These are phyloP conservation scores for Atopsyche davidsoni DNA, from an alignment of 1,140 invertebrate genomes.

Conservation along the genomic window DNA sequence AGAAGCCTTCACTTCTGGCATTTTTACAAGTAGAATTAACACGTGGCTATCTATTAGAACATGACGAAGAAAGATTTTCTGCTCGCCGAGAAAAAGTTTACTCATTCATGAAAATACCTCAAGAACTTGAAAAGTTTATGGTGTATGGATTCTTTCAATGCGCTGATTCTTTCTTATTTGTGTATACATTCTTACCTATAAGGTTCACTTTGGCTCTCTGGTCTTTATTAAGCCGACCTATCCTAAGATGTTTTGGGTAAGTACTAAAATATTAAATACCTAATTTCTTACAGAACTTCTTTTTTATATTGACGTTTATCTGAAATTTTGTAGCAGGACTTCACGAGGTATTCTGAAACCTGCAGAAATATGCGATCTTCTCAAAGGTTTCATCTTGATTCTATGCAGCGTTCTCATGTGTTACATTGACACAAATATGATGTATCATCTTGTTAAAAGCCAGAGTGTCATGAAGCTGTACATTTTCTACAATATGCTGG, in stretches of 20 bases:
- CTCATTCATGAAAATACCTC: conserved; percentile 93
- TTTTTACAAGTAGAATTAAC: conserved; percentile 86
- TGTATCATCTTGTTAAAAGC: conserved; percentile 98
- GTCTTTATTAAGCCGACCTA: conserved; percentile 65
- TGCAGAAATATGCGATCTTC: conserved; percentile 92
- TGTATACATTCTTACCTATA: conserved; percentile 95
- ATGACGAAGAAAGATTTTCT: conserved; percentile 90
- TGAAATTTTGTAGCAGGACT: conserved; percentile 16
- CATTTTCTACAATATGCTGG: conserved; percentile 99
- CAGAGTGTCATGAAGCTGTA: conserved; percentile 99
- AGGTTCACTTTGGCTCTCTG: conserved; percentile 82
- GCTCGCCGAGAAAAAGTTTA: conserved; percentile 94
- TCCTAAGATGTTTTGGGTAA: conserved; percentile 68
- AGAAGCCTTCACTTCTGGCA: conserved; percentile 54
- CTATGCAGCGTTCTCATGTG: conserved; percentile 78
- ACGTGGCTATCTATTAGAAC: conserved; percentile 83
- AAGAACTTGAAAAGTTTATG: conserved; percentile 91
- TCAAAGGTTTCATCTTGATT: conserved; percentile 88
- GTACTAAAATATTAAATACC: conserved; percentile 28
- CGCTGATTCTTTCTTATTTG: conserved; percentile 96
- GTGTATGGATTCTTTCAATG: conserved; percentile 95
- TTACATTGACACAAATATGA: conserved; percentile 94
- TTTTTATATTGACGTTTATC: conserved; percentile 3
- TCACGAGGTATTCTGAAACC: conserved; percentile 57
- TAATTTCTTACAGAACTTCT: no score